These are phyloP conservation scores for Periophthalmus modestus DNA, from an alignment of 2,113 vertebrate genomes.

Conservation along the genomic window DNA sequence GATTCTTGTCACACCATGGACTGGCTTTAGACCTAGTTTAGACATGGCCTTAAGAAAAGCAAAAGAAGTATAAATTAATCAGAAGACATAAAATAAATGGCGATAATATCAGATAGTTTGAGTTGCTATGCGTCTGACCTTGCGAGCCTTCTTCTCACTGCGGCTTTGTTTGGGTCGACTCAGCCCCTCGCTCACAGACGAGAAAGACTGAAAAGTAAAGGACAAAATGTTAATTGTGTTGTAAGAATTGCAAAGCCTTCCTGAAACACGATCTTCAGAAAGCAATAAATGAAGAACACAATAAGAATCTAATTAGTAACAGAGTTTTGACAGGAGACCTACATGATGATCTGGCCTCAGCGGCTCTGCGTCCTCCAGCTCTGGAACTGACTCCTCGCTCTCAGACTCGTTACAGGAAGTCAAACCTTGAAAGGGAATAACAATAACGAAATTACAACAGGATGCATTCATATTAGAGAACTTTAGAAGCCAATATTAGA, in stretches of 20 bases:
- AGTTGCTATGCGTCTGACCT: slow-evolving; percentile 76
- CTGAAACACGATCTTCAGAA: background rate
- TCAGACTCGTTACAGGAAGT: slow-evolving; percentile 88
- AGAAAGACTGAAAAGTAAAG: slow-evolving; percentile 66
- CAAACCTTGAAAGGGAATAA: slow-evolving; percentile 40
- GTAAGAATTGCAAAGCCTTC: background rate
- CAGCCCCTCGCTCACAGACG: slow-evolving; percentile 82
- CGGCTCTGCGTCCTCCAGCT: slow-evolving; percentile 85
- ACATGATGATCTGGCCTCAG: slow-evolving; percentile 82
- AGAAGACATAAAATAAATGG: background rate
- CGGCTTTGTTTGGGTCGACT: slow-evolving; percentile 94
- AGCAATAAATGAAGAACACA: background rate
- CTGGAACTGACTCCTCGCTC: slow-evolving; percentile 87
- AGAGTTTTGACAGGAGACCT: slow-evolving; percentile 13
- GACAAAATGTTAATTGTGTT: slow-evolving; percentile 1
- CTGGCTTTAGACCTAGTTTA: slow-evolving; percentile 91
- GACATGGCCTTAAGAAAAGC: slow-evolving; percentile 88
- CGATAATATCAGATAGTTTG: background rate
- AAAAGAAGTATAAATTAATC: slow-evolving; percentile 11
- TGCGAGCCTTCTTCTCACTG: slow-evolving; percentile 96
- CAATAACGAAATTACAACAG: background rate
- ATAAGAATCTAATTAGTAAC: background rate
- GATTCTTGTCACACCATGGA: slow-evolving; percentile 94
- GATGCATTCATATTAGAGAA: background rate
- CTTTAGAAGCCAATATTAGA: background rate